Percentiles rank a stretch among this genome's conserved stretches.
Conservation (phyloP, 2,113 vertebrate genomes). For the Condylura cristata region DNA sequence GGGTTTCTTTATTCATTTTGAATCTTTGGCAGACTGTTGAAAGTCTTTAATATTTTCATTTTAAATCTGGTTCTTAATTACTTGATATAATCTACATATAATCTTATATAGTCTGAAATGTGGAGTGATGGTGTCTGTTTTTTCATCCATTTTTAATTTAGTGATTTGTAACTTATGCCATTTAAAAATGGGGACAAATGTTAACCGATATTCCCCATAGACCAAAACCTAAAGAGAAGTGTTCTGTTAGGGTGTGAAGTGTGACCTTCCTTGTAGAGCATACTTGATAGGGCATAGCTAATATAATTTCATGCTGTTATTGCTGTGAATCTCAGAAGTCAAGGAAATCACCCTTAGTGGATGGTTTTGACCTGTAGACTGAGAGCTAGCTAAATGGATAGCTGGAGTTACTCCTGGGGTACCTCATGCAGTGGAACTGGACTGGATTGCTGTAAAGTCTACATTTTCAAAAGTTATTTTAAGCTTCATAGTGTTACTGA, state of each 20-base stretch:
- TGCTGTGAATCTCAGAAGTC: neutral
- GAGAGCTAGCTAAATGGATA: neutral
- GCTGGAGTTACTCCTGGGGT: neutral
- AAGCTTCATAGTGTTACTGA: neutral
- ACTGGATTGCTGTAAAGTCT: neutral
- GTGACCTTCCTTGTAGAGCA: neutral
- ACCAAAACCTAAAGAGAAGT: neutral
- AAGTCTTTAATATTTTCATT: slow-evolving; percentile 15
- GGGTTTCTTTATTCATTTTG: slow-evolving; percentile 41
- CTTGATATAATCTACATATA: neutral
- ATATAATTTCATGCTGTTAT: neutral
- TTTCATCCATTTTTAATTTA: slow-evolving; percentile 47
- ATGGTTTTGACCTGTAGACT: neutral
- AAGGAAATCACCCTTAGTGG: neutral
- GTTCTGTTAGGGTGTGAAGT: neutral
- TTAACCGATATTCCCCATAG: neutral
- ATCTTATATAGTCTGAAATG: neutral
- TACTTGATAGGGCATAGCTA: neutral
- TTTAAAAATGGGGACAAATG: slow-evolving; percentile 19
- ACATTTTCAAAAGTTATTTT: neutral
- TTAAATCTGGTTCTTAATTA: neutral
- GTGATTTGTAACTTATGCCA: neutral
- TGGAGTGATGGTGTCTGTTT: neutral
- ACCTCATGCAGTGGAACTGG: neutral
- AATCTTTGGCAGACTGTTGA: slow-evolving; percentile 16